Percentiles rank a stretch among this genome's conserved stretches.
phyloP scores from a whole-genome alignment of 2,888 invertebrate genomes.

The Cephus nigrinus region DNA sequence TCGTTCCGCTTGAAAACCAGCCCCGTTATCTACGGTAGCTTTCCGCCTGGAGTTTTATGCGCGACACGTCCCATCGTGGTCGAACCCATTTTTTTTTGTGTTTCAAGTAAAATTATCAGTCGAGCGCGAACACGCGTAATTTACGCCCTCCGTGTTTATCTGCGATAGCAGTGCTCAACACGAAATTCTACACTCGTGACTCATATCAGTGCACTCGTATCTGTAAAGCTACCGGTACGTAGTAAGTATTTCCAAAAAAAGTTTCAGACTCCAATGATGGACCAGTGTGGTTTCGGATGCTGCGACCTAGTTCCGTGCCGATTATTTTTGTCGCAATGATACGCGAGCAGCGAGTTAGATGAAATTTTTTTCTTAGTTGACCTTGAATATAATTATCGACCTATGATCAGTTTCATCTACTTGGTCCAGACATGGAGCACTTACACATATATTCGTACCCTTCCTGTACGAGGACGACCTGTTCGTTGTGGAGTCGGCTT shows the following conservation, averaged over 20 bases:
- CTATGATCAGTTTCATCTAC: background rate
- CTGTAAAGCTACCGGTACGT: background rate
- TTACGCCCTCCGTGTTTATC: background rate
- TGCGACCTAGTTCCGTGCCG: background rate
- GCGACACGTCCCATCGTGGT: background rate
- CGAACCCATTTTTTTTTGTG: background rate
- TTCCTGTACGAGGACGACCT: background rate
- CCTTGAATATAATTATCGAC: background rate
- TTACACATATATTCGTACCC: background rate
- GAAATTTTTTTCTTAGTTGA: background rate
- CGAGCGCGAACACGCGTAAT: background rate
- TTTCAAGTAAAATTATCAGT: background rate
- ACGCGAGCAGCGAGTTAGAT: background rate
- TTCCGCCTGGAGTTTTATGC: background rate
- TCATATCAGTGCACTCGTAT: background rate
- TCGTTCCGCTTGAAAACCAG: slow-evolving; percentile 22
- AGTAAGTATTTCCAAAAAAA: background rate
- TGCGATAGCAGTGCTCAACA: background rate
- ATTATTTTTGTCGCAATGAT: background rate
- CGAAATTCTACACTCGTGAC: background rate
- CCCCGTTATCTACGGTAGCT: background rate
- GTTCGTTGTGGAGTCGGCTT: background rate
- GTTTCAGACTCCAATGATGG: background rate
- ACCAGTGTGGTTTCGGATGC: background rate
- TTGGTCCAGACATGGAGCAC: background rate